phyloP scores from a whole-genome alignment of 1,140 invertebrate species.

The Temnothorax nylanderi region DNA sequence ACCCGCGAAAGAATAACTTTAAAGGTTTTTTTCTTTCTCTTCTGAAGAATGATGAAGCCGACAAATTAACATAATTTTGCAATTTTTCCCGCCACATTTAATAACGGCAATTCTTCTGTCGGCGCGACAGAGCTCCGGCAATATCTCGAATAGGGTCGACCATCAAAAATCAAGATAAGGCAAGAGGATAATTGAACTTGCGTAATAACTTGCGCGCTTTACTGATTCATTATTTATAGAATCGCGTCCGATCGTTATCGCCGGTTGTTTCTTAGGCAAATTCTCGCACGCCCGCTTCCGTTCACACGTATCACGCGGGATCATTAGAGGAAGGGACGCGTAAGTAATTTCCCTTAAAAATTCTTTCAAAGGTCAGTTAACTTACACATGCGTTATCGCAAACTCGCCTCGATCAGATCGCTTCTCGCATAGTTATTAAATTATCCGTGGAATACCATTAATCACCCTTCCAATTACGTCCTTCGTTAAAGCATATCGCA shows the following conservation, averaged over 20 bases:
- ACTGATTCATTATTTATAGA: conserved; percentile 47
- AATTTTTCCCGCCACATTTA: neutral
- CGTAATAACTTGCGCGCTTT: conserved; percentile 1
- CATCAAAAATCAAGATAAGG: neutral
- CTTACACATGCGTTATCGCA: neutral
- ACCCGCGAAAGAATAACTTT: neutral
- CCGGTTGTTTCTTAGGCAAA: conserved; percentile 41
- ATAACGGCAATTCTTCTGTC: neutral
- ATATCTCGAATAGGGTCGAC: neutral
- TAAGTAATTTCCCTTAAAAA: conserved; percentile 17
- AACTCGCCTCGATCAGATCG: neutral
- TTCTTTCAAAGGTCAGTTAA: conserved; percentile 1
- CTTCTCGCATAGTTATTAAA: conserved; percentile 12
- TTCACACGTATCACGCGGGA: conserved; percentile 69
- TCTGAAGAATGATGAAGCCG: neutral
- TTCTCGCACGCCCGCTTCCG: conserved; percentile 73
- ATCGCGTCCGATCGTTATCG: conserved; percentile 49
- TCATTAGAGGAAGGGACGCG: conserved; percentile 14
- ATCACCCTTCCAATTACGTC: neutral
- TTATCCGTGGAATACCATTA: neutral
- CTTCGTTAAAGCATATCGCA: conserved; percentile 4
- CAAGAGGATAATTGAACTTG: conserved; percentile 21
- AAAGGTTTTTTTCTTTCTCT: neutral
- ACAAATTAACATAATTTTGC: conserved; percentile 17
- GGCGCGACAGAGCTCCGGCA: neutral